Evolutionary conservation across 2,797 vertebrate species (phyloP).

Genomic region (Loris lydekkerianus): DNA sequence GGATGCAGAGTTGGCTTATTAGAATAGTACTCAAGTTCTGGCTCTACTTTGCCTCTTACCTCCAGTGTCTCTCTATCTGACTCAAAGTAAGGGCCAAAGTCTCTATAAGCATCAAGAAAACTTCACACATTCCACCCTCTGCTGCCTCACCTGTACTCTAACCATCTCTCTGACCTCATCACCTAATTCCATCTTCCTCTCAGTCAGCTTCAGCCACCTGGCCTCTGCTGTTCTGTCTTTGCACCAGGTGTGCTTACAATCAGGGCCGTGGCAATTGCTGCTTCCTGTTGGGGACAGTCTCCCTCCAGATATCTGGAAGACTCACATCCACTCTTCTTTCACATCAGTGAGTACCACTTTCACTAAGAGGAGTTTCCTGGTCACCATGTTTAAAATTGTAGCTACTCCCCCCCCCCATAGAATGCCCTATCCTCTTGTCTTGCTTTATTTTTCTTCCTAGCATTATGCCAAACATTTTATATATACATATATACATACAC

Average conservation of each 20-base stretch:
- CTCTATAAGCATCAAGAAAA: neutral
- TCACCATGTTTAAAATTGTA: neutral
- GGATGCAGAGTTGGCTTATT: neutral
- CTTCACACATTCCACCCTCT: neutral
- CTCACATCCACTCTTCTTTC: neutral
- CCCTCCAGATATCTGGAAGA: neutral
- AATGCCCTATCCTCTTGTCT: neutral
- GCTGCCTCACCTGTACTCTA: rapidly evolving
- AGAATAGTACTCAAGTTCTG: neutral
- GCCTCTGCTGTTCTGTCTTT: neutral
- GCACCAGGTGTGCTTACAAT: neutral
- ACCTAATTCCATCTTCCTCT: neutral
- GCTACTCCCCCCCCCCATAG: rapidly evolving
- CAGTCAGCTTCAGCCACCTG: neutral
- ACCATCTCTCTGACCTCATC: neutral
- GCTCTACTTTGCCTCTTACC: neutral
- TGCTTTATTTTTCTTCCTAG: neutral
- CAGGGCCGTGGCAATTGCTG: neutral
- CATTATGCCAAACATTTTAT: neutral
- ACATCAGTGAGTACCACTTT: neutral
- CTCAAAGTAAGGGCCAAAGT: neutral
- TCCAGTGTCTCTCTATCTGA: neutral
- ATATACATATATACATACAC: neutral
- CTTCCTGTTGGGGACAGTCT: neutral
- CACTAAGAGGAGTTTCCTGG: neutral